phyloP scores from a whole-genome alignment of 2,113 vertebrate species.

The Cavia porcellus region DNA sequence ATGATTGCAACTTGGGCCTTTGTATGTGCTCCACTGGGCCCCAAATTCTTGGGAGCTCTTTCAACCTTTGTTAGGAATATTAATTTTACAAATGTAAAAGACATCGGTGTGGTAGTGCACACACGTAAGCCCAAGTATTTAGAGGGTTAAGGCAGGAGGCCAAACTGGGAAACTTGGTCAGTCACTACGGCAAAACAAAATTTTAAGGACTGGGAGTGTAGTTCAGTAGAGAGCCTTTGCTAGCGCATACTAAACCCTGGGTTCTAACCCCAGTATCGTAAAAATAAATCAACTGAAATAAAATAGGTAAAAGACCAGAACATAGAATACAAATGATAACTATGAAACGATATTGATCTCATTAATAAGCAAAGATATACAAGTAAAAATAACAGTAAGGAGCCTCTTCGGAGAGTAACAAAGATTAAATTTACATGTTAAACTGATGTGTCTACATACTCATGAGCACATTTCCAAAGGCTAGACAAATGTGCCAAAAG shows the following conservation, averaged over 20 bases:
- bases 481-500: slow-evolving; percentile 41
- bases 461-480: neutral
- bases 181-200: neutral
- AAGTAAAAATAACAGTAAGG: slow-evolving; percentile 26
- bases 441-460: neutral
- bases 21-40: neutral
- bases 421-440: neutral
- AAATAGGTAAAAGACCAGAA: slow-evolving; percentile 37
- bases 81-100: neutral
- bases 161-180: neutral
- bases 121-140: neutral
- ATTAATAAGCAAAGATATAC: neutral
- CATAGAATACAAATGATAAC: neutral
- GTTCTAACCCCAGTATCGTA: neutral
- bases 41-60: neutral
- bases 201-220: neutral
- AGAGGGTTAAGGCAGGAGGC: neutral
- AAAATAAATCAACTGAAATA: neutral
- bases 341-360: neutral
- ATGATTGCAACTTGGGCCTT: neutral
- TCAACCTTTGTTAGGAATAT: slow-evolving; percentile 16
- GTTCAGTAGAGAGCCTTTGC: neutral
- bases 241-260: neutral
- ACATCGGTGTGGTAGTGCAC: neutral
- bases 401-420: neutral